phyloP scores from a whole-genome alignment of 2,888 invertebrate genomes.

The Drosophila vallismaia region DNA sequence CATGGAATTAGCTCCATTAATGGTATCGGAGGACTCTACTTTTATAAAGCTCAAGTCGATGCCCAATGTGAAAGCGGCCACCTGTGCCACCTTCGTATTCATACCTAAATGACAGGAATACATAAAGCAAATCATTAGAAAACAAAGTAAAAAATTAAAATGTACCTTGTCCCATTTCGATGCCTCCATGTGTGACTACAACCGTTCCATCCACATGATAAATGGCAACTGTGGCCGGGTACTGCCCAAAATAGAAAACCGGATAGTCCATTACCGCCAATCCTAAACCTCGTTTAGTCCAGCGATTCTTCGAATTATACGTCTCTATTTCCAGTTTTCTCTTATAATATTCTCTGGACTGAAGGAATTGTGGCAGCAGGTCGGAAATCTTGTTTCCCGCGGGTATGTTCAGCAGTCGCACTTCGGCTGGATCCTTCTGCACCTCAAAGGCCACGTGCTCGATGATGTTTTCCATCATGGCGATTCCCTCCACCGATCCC shows the following conservation, averaged over 20 bases:
- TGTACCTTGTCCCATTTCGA: slow-evolving; percentile 92
- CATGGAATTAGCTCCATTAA: slow-evolving; percentile 88
- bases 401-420: slow-evolving; percentile 85
- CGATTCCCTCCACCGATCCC: slow-evolving; percentile 86
- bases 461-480: slow-evolving; percentile 87
- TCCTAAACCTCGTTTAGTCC: slow-evolving; percentile 91
- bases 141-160: slow-evolving; percentile 71
- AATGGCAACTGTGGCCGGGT: slow-evolving; percentile 87
- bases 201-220: slow-evolving; percentile 90
- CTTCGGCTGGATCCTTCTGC: slow-evolving; percentile 86
- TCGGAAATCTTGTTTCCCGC: slow-evolving; percentile 80
- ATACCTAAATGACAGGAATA: slow-evolving; percentile 50
- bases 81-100: slow-evolving; percentile 89
- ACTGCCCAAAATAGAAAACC: slow-evolving; percentile 85
- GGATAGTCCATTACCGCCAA: slow-evolving; percentile 89
- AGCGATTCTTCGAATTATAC: slow-evolving; percentile 89
- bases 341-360: slow-evolving; percentile 85
- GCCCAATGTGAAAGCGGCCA: slow-evolving; percentile 89
- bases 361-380: slow-evolving; percentile 85
- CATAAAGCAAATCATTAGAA: no score
- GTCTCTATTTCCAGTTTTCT: slow-evolving; percentile 85
- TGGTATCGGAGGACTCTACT: slow-evolving; percentile 87
- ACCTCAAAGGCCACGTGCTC: slow-evolving; percentile 87
- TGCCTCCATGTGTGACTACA: slow-evolving; percentile 88
- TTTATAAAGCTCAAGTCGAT: slow-evolving; percentile 86